These are phyloP conservation scores for Scolopax mira DNA, from an alignment of 2,113 vertebrate genomes.

Conservation along the genomic window DNA sequence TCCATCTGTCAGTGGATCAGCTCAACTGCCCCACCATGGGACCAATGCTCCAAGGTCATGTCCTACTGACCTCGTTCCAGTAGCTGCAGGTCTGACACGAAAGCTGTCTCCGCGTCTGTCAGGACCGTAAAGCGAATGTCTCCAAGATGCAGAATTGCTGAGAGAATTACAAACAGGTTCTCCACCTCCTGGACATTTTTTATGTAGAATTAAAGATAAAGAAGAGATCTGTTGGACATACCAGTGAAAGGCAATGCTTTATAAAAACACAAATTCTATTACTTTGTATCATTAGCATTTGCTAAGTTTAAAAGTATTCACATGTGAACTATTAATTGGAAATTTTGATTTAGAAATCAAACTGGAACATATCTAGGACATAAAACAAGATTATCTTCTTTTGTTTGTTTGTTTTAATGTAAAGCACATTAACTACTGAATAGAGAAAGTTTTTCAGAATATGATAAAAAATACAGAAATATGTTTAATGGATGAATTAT, in stretches of 20 bases:
- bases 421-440: background rate
- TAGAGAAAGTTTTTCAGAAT: background rate
- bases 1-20: constrained; percentile 18
- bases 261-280: background rate
- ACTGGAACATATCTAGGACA: background rate
- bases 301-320: background rate
- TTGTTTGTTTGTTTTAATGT: background rate
- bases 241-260: background rate
- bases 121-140: constrained; percentile 83
- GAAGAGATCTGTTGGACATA: background rate
- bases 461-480: background rate
- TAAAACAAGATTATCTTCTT: background rate
- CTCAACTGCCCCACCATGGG: background rate
- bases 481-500: background rate
- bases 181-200: constrained; percentile 83
- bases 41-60: fast-evolving
- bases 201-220: constrained; percentile 22
- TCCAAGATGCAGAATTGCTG: constrained; percentile 87
- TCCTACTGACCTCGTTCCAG: constrained; percentile 89
- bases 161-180: constrained; percentile 87
- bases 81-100: constrained; percentile 88
- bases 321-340: background rate
- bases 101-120: constrained; percentile 80
- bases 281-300: background rate
- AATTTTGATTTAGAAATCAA: background rate